phyloP scores from a whole-genome alignment of 1,140 invertebrate genomes.

The Diorhabda elongata region DNA sequence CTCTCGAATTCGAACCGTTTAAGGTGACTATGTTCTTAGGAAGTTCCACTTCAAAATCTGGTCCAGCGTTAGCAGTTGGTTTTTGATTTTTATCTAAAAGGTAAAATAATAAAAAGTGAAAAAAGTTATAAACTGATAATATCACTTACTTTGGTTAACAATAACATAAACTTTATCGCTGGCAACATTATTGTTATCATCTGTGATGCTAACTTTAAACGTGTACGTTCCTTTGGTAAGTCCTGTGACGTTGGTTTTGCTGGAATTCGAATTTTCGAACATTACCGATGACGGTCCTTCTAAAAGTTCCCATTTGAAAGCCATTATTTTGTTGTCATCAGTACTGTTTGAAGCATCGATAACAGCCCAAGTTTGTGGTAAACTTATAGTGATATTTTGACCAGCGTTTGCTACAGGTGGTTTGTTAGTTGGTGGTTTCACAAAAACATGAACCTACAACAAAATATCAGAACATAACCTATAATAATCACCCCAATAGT shows the following conservation, averaged over 20 bases:
- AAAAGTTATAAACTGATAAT: not conserved
- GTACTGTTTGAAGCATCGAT: slow-evolving; percentile 79
- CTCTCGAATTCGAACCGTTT: slow-evolving; percentile 80
- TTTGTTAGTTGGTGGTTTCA: slow-evolving; percentile 82
- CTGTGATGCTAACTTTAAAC: slow-evolving; percentile 79
- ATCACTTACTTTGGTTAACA: slow-evolving; percentile 83
- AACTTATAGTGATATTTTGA: slow-evolving; percentile 53
- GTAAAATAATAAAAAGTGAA: not conserved
- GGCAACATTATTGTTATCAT: slow-evolving; percentile 77
- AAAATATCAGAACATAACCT: not conserved
- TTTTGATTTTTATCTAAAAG: slow-evolving; percentile 77
- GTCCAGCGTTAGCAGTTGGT: slow-evolving; percentile 83
- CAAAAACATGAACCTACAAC: slow-evolving; percentile 79
- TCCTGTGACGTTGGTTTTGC: slow-evolving; percentile 68
- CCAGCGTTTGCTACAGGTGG: slow-evolving; percentile 70
- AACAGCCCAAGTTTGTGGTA: slow-evolving; percentile 73
- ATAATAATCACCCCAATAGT: not conserved
- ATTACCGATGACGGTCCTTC: slow-evolving; percentile 59
- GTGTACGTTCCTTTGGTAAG: slow-evolving; percentile 81
- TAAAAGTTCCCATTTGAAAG: slow-evolving; percentile 75
- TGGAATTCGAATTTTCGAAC: slow-evolving; percentile 47
- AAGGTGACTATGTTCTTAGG: slow-evolving; percentile 72
- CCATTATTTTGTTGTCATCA: slow-evolving; percentile 79
- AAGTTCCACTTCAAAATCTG: slow-evolving; percentile 71
- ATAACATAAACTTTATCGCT: slow-evolving; percentile 67